Conservation (phyloP, 2,113 vertebrate species). For the Pteronura brasiliensis region DNA sequence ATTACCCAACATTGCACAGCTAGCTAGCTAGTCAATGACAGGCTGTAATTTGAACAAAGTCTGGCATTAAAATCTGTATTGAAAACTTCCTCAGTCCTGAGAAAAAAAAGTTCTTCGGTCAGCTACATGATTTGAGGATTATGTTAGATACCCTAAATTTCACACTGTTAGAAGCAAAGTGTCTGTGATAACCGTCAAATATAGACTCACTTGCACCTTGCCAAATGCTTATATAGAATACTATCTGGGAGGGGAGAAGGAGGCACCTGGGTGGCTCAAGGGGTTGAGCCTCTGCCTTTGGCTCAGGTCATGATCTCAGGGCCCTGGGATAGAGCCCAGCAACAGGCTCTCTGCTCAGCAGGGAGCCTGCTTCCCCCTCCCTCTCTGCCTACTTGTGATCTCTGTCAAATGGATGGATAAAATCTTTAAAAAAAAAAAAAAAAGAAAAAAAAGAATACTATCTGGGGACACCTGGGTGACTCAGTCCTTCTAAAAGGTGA, state of each 20-base stretch:
- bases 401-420: too few species aligned
- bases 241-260: not conserved
- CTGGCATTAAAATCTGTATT: conserved; percentile 22
- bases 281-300: too few species aligned
- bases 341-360: too few species aligned
- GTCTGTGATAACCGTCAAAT: not conserved
- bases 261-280: not conserved
- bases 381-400: too few species aligned
- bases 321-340: too few species aligned
- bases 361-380: too few species aligned
- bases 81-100: not conserved
- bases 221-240: not conserved
- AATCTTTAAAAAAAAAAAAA: too few species aligned
- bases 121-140: not conserved
- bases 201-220: not conserved
- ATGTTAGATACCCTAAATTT: not conserved
- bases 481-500: not conserved
- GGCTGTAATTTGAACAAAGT: not conserved
- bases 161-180: not conserved
- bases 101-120: not conserved
- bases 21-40: not conserved
- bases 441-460: not conserved
- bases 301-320: too few species aligned
- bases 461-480: not conserved
- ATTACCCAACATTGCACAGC: not conserved